Evolutionary conservation across 1,140 invertebrate genomes (phyloP).

Genomic region (Epicauta chinensis): DNA sequence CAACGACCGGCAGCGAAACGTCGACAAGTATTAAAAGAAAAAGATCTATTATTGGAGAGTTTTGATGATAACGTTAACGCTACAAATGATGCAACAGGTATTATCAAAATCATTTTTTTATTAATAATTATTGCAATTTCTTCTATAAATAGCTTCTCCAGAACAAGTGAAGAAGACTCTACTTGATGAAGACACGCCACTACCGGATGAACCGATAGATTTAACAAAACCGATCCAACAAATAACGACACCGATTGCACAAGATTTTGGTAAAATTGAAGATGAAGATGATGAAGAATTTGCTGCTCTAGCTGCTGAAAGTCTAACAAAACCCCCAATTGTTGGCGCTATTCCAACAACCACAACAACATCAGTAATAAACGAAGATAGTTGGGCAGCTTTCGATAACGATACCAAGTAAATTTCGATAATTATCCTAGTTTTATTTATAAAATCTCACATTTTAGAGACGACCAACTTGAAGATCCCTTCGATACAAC

Average conservation of each 20-base stretch:
- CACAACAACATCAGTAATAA: slow-evolving; percentile 33
- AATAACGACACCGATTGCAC: slow-evolving; percentile 36
- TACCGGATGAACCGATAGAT: slow-evolving; percentile 55
- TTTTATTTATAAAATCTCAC: not conserved
- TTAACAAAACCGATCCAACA: slow-evolving; percentile 52
- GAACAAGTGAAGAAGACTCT: slow-evolving; percentile 47
- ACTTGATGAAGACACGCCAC: slow-evolving; percentile 64
- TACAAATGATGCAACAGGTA: slow-evolving; percentile 11
- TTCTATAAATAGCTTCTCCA: slow-evolving; percentile 7
- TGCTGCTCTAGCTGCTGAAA: slow-evolving; percentile 65
- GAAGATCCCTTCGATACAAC: slow-evolving; percentile 77
- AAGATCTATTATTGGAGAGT: slow-evolving; percentile 63
- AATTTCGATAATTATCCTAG: not conserved
- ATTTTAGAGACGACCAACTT: slow-evolving; percentile 4
- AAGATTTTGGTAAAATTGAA: slow-evolving; percentile 47
- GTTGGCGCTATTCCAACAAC: slow-evolving; percentile 30
- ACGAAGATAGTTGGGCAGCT: slow-evolving; percentile 53
- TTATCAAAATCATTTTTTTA: too few species aligned
- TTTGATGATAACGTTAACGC: slow-evolving; percentile 47
- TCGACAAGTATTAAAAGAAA: slow-evolving; percentile 50
- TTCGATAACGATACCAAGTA: slow-evolving; percentile 46
- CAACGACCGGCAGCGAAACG: slow-evolving; percentile 44
- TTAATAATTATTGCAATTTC: slow-evolving; percentile 1
- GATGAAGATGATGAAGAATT: slow-evolving; percentile 67
- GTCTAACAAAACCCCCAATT: slow-evolving; percentile 51